Percentiles rank a stretch among this genome's conserved stretches.
These are phyloP conservation scores for Balaeniceps rex DNA, from an alignment of 2,113 vertebrate species.

Conservation along the genomic window DNA sequence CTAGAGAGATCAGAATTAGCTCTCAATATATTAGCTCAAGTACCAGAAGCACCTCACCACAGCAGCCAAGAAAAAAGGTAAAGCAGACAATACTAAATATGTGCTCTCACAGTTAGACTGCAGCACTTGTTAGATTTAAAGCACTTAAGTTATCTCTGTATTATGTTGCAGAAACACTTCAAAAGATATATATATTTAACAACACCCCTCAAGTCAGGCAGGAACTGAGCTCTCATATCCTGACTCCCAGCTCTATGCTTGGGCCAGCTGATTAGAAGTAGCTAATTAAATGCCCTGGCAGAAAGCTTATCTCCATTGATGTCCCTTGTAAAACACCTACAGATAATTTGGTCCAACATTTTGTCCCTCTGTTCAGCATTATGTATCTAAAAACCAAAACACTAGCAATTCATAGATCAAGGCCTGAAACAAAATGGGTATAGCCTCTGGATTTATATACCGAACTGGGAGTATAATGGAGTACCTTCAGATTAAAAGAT, in stretches of 20 bases:
- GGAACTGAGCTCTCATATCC: background rate
- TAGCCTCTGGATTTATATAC: background rate
- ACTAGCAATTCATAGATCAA: background rate
- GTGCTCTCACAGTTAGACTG: background rate
- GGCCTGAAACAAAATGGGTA: background rate
- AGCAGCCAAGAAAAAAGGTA: background rate
- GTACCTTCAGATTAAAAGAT: background rate
- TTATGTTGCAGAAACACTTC: background rate
- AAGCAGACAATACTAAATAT: background rate
- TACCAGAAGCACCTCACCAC: background rate
- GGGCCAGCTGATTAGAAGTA: background rate
- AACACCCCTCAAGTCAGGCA: background rate
- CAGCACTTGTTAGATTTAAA: background rate
- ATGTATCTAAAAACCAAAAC: background rate
- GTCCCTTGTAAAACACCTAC: background rate
- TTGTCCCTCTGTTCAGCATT: background rate
- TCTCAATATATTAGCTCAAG: background rate
- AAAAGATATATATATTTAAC: background rate
- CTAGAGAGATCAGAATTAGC: background rate
- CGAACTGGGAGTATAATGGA: background rate
- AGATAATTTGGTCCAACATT: background rate
- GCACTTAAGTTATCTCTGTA: background rate
- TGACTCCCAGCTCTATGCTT: background rate
- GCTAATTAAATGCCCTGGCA: background rate
- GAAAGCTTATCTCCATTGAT: background rate